Evolutionary conservation across 2,797 vertebrate species (phyloP).

Genomic region (Artibeus jamaicensis): DNA sequence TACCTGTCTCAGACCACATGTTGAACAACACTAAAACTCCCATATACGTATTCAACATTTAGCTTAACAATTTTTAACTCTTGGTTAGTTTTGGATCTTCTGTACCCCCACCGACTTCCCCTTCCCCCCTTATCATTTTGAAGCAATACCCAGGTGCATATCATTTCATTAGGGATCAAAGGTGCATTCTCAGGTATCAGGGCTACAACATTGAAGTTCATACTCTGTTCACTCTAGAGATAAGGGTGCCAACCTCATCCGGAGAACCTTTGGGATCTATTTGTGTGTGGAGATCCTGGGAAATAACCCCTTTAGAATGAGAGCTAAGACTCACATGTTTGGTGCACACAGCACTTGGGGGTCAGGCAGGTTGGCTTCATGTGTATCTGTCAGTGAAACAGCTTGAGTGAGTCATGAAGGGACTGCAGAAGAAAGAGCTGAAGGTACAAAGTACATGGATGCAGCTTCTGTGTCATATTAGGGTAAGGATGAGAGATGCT

Average conservation of each 20-base stretch:
- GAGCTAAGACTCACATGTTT: background rate
- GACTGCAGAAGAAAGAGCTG: background rate
- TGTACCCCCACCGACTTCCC: background rate
- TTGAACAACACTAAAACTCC: no score
- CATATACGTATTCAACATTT: background rate
- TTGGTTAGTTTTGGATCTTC: background rate
- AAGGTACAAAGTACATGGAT: background rate
- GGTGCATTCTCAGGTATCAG: background rate
- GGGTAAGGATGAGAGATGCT: background rate
- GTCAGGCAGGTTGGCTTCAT: background rate
- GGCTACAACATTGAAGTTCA: background rate
- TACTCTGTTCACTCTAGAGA: background rate
- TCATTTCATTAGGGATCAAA: background rate
- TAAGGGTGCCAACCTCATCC: background rate
- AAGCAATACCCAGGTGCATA: background rate
- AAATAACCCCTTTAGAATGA: background rate
- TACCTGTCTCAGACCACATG: background rate
- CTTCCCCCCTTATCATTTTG: background rate
- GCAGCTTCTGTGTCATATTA: background rate
- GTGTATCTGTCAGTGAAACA: background rate
- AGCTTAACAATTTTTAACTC: background rate
- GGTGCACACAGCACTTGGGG: background rate
- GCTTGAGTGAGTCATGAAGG: background rate
- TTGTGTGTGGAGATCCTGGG: background rate
- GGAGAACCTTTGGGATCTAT: background rate